These are phyloP conservation scores for Harpegnathos saltator DNA, from an alignment of 1,140 invertebrate genomes.

Conservation along the genomic window DNA sequence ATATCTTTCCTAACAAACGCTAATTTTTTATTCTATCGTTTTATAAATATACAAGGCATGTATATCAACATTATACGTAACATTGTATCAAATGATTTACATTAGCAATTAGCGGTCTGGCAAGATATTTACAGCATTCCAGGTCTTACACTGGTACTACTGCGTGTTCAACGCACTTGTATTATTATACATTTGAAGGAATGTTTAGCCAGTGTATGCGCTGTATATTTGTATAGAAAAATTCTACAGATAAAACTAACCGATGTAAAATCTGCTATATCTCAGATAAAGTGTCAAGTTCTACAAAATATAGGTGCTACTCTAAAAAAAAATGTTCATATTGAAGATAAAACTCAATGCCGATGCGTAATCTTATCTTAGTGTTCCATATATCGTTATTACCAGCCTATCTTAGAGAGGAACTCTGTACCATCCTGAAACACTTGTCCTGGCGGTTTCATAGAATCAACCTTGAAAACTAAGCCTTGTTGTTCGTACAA, in stretches of 20 bases:
- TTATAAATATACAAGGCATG: constrained; percentile 41
- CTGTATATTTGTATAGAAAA: neutral
- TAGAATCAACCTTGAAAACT: constrained; percentile 93
- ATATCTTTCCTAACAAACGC: constrained; percentile 19
- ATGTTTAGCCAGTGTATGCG: constrained; percentile 17
- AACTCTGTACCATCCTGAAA: constrained; percentile 87
- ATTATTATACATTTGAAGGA: constrained; percentile 7
- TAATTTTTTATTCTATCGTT: constrained; percentile 9
- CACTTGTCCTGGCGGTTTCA: constrained; percentile 89
- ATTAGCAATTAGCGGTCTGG: neutral
- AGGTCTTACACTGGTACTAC: constrained; percentile 6
- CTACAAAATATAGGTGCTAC: constrained; percentile 38
- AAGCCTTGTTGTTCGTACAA: constrained; percentile 91
- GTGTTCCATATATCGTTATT: constrained; percentile 30
- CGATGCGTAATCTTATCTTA: neutral
- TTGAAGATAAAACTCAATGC: neutral
- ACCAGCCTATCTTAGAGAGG: constrained; percentile 84
- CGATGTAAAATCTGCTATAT: neutral
- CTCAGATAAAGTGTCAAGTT: neutral
- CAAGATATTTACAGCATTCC: constrained; percentile 23
- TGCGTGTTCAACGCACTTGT: neutral
- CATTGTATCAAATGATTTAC: constrained; percentile 50
- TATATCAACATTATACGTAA: constrained; percentile 8
- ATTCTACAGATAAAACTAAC: constrained; percentile 22
- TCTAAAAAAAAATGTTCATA: neutral